Evolutionary conservation across 2,797 vertebrate species (phyloP), one percentile per base, ranked within the genome.

Genomic region (Parauchenoglanis ngamensis): DNA sequence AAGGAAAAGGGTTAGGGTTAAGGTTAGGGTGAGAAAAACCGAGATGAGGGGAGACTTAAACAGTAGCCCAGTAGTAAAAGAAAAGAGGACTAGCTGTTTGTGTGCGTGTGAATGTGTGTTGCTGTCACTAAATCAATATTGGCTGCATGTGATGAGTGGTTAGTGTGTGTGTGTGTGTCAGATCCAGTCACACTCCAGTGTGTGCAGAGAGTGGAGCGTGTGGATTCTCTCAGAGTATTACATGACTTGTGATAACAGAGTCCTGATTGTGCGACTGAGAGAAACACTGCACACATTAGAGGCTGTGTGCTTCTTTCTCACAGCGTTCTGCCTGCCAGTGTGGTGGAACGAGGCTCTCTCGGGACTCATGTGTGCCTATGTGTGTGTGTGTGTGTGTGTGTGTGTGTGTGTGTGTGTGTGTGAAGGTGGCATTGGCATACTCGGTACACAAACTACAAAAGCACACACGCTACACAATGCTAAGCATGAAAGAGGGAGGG

Each of bases 381-480:
- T 82, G 15, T 49, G 40, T 49, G 7, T 65, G 59, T 82, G 23
- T 63, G 23, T 61, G 19, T 72, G 35, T 23, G 68, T n/a, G 23
- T 52, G 23, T 46, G 31, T 73, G 21, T 72, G 19, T 72, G 35
- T 23, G 68, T n/a, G 23, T 52, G 23, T 46, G 31, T 73, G 21
- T 72, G 68, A 3, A 19, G 21, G 35, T 73, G 70, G 77, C 56
- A 52, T 63, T 85, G 76, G 83, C 77, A 85, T 82, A 72, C 23
- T 79, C 65, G 40, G 87, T 84, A 65, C 83, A 79, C 63, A 88
- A 85, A 65, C 77, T 85, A 85, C 82, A 87, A 84, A 87, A 67
- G 49, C 87, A 78, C 73, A 72, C 52, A 84, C 21, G 28, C 61
- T 59, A 77, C 87, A 70, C 70, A 75, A 56, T 59, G 49, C 49